A percentile compares a stretch with the other conserved stretches of the same genome.
Conservation (phyloP, 2,113 vertebrate genomes). For the Takifugu bimaculatus region DNA sequence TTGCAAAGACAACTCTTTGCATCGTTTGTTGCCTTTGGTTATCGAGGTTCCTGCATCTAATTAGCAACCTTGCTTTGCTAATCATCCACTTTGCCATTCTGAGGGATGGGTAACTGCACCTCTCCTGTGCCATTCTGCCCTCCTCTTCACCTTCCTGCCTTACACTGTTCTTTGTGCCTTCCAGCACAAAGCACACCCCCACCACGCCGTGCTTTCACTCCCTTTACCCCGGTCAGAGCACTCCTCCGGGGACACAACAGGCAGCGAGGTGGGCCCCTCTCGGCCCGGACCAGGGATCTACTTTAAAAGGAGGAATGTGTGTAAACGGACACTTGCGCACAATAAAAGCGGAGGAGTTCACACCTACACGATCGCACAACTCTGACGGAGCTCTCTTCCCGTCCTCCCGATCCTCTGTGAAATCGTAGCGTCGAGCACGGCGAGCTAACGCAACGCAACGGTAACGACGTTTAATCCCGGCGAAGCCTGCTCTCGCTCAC, state of each 20-base stretch:
- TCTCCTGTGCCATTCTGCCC: constrained; percentile 7
- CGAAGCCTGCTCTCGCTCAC: too few species aligned
- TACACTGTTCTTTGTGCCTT: constrained; percentile 19
- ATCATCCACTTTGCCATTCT: too few species aligned
- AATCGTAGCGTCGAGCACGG: too few species aligned
- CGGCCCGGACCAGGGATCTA: constrained; percentile 46
- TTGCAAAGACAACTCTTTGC: not conserved
- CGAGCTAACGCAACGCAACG: too few species aligned
- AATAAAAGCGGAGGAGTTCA: constrained; percentile 25
- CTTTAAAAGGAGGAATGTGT: constrained; percentile 50
- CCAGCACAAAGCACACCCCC: constrained; percentile 32
- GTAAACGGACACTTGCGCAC: constrained; percentile 33
- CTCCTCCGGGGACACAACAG: constrained; percentile 52
- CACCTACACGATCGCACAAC: not conserved
- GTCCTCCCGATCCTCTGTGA: too few species aligned
- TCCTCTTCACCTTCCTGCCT: constrained; percentile 47
- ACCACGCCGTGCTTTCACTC: constrained; percentile 3
- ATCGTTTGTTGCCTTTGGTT: constrained; percentile 3
- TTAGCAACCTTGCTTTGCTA: too few species aligned
- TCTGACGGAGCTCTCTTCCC: constrained; percentile 8
- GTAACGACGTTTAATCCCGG: too few species aligned
- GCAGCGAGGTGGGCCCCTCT: constrained; percentile 47
- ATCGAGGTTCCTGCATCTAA: too few species aligned
- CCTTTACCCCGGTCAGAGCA: constrained; percentile 52
- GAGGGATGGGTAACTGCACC: too few species aligned